Evolutionary conservation across 92 coral and sea anemone species (phyloP).

Genomic region (Metridium senile): DNA sequence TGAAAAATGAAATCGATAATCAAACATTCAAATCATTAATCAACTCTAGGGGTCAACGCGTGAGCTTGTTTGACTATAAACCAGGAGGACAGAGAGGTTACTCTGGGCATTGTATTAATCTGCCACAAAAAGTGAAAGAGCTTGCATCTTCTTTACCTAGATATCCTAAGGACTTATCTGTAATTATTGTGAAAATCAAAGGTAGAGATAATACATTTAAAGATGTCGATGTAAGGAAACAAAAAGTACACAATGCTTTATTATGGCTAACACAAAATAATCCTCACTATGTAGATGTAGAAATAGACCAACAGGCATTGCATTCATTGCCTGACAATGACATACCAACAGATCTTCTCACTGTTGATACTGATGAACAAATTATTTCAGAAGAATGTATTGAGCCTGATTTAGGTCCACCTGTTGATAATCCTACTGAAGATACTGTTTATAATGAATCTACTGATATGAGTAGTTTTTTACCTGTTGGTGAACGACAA

Average conservation of each 20-base stretch:
- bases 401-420: slow-evolving; percentile 59
- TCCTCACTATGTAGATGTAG: slow-evolving; percentile 50
- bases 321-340: slow-evolving; percentile 45
- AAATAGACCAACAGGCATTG: slow-evolving; percentile 43
- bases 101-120: slow-evolving; percentile 59
- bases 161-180: slow-evolving; percentile 55
- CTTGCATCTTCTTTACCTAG: slow-evolving; percentile 53
- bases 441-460: slow-evolving; percentile 59
- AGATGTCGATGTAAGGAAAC: slow-evolving; percentile 66
- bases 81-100: slow-evolving; percentile 68
- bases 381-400: slow-evolving; percentile 13
- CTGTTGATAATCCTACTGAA: slow-evolving; percentile 45
- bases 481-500: slow-evolving; percentile 68
- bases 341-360: slow-evolving; percentile 32
- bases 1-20: too few species aligned
- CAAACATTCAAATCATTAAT: too few species aligned
- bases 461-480: slow-evolving; percentile 65
- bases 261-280: slow-evolving; percentile 51
- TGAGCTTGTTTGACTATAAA: too few species aligned
- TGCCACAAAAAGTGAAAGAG: slow-evolving; percentile 50
- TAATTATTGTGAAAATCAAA: slow-evolving; percentile 46
- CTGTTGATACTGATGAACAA: slow-evolving; percentile 48
- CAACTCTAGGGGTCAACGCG: too few species aligned
- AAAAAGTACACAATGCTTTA: slow-evolving; percentile 48
- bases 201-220: slow-evolving; percentile 54